Base-by-base conservation (phyloP, 2,113 vertebrate genomes). In the Nothoprocta pentlandii region DNA sequence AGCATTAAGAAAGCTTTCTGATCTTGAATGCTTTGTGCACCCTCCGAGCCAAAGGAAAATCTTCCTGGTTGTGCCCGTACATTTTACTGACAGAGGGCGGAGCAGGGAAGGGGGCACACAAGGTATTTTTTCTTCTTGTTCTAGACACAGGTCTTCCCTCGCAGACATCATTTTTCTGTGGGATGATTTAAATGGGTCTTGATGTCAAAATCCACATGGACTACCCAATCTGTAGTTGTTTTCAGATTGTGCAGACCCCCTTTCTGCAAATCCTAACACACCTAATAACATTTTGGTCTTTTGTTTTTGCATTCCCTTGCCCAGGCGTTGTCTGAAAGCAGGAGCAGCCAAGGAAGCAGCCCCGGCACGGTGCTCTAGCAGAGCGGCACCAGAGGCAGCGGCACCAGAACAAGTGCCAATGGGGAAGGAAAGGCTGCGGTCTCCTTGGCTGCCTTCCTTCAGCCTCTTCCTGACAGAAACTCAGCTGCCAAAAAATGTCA, bases 171-270 rank as follows among this genome's bases (percentile, higher is more conserved):
- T 61, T 30, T 96, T 97, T 95, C 95, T 95, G 76, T 42, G 47
- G 90, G 82, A 97, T 85, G 77, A 96, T 97, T 97, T 95, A 97
- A 97, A 94, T 47, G 88, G 93, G 61, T 90, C 94, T 94, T 97
- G 94, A 97, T 97, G 90, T 93, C 85, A 96, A 96, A 97, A 97
- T 32, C 88, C 87, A 94, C 96, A 95, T 9, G 54, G 80, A 67
- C 88, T 95, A 92, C 87, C 89, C 82, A 97, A 62, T 87, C 34
- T 28, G 2, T 16, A 91, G 91, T 58, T 34, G 91, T 54, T 34
- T 93, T 90, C 59, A 59, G 71, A 92, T 44, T 44, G 42, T 44
- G 42, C 42, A 44, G 42, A 44, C 59, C 47, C 71, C 63, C 76
- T 93, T 79, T 89, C 85, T 75, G 63, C 22, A 83, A 61, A 78